A percentile compares a stretch with the other conserved stretches of the same genome.
phyloP scores from a whole-genome alignment of 2,113 vertebrate species.

The Atractosteus spatula region DNA sequence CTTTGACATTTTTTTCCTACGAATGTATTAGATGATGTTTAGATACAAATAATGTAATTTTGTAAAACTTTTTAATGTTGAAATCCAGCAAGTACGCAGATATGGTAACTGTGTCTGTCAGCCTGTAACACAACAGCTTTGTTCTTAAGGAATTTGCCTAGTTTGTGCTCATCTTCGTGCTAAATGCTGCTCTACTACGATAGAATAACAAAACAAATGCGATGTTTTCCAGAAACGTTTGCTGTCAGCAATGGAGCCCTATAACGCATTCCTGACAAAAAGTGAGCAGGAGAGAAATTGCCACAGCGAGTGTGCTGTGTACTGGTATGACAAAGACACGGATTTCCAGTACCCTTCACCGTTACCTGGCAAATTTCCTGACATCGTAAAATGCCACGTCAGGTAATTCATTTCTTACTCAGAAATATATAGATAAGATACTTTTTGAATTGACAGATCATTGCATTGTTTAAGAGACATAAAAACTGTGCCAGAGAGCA shows the following conservation, averaged over 20 bases:
- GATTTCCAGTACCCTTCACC: slow-evolving; percentile 75
- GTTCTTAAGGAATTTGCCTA: too few species aligned
- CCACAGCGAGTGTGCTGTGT: slow-evolving; percentile 85
- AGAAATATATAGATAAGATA: too few species aligned
- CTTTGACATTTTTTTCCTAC: too few species aligned
- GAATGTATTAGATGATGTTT: too few species aligned
- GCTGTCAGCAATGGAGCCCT: slow-evolving; percentile 86
- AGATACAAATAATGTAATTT: neutral
- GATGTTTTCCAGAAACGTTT: slow-evolving; percentile 70
- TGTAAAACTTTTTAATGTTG: neutral
- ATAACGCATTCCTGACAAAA: slow-evolving; percentile 69
- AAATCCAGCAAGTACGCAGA: neutral
- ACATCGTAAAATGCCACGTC: slow-evolving; percentile 71
- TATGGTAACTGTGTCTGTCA: slow-evolving; percentile 14
- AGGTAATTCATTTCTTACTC: slow-evolving; percentile 60
- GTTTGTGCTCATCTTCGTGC: too few species aligned
- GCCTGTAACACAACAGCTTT: neutral
- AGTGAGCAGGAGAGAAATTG: slow-evolving; percentile 82
- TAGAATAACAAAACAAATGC: too few species aligned
- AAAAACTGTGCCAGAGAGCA: too few species aligned
- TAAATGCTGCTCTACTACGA: too few species aligned
- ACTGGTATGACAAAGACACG: slow-evolving; percentile 66
- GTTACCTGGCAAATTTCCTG: slow-evolving; percentile 80
- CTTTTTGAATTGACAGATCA: too few species aligned
- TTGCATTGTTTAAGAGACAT: too few species aligned